Conservation (phyloP, 2,113 vertebrate species). For the Antennarius striatus region DNA sequence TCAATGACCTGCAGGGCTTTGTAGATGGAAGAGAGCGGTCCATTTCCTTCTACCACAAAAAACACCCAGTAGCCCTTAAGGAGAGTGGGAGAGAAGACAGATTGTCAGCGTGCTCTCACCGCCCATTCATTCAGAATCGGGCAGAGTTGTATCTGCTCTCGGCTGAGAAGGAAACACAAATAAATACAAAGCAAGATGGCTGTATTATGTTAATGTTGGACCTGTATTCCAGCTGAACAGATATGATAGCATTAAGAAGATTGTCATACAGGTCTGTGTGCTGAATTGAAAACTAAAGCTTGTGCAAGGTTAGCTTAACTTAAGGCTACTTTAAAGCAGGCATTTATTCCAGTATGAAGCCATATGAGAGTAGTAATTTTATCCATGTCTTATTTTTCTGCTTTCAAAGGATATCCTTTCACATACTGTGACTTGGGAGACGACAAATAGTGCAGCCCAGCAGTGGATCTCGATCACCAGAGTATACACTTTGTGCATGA, state of each 20-base stretch:
- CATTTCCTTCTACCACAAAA: constrained; percentile 73
- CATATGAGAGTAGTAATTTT: neutral
- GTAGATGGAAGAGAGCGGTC: constrained; percentile 69
- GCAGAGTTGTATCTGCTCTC: constrained; percentile 17
- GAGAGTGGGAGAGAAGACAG: constrained; percentile 23
- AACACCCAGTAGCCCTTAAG: constrained; percentile 75
- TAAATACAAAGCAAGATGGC: constrained; percentile 9
- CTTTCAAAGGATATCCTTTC: neutral
- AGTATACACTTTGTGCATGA: constrained; percentile 64
- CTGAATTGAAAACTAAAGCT: constrained; percentile 1
- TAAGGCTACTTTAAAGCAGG: neutral
- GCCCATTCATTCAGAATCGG: constrained; percentile 13
- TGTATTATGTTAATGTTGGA: too few species aligned
- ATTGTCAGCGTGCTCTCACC: constrained; percentile 19
- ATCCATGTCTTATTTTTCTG: neutral
- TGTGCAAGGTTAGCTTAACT: neutral
- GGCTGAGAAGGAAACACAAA: constrained; percentile 29
- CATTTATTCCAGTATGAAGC: neutral
- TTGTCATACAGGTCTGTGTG: constrained; percentile 15
- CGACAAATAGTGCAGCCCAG: constrained; percentile 83
- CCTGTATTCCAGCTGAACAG: too few species aligned
- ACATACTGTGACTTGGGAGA: constrained; percentile 90
- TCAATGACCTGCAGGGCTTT: constrained; percentile 76
- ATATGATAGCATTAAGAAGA: too few species aligned
- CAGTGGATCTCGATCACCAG: constrained; percentile 80